Percentiles rank a stretch among this genome's conserved stretches.
Conservation (phyloP, 1,140 invertebrate species). For the Drosophila nigromelanica region DNA sequence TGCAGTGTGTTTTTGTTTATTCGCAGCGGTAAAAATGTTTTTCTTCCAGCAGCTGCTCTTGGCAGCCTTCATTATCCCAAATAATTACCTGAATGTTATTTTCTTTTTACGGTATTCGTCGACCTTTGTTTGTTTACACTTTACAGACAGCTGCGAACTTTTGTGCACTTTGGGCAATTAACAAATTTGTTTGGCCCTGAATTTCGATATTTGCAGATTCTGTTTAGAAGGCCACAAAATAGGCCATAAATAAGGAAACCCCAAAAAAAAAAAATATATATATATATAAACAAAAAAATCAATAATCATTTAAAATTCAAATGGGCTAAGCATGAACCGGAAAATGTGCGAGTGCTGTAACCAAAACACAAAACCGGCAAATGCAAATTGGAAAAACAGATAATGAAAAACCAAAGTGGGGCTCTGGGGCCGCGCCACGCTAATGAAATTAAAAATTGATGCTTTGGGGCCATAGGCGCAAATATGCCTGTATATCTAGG, state of each 20-base stretch:
- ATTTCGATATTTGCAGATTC: slow-evolving; percentile 16
- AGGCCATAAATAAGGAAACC: slow-evolving; percentile 28
- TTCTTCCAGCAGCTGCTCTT: slow-evolving; percentile 1
- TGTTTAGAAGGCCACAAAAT: slow-evolving; percentile 37
- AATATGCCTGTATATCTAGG: slow-evolving; percentile 41
- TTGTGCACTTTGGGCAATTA: slow-evolving; percentile 40
- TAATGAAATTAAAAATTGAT: slow-evolving; percentile 83
- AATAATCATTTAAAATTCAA: slow-evolving; percentile 81
- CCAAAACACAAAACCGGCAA: slow-evolving; percentile 60
- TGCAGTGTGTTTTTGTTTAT: not conserved
- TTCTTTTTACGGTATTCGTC: slow-evolving; percentile 7
- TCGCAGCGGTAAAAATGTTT: slow-evolving; percentile 2
- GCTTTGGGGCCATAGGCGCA: slow-evolving; percentile 66
- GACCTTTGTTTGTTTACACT: slow-evolving; percentile 12
- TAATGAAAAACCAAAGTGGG: slow-evolving; percentile 69
- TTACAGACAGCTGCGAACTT: slow-evolving; percentile 20
- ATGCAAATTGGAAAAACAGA: slow-evolving; percentile 79
- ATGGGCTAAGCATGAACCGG: slow-evolving; percentile 77
- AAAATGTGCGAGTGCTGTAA: slow-evolving; percentile 63
- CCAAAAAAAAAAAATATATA: slow-evolving; percentile 8
- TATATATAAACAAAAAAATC: slow-evolving; percentile 52
- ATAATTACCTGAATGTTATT: slow-evolving; percentile 15
- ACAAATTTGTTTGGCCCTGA: slow-evolving; percentile 49
- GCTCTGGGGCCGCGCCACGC: slow-evolving; percentile 47
- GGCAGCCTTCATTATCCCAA: slow-evolving; percentile 3